These are phyloP conservation scores for Halictus rubicundus DNA, from an alignment of 1,140 invertebrate species.

Conservation along the genomic window DNA sequence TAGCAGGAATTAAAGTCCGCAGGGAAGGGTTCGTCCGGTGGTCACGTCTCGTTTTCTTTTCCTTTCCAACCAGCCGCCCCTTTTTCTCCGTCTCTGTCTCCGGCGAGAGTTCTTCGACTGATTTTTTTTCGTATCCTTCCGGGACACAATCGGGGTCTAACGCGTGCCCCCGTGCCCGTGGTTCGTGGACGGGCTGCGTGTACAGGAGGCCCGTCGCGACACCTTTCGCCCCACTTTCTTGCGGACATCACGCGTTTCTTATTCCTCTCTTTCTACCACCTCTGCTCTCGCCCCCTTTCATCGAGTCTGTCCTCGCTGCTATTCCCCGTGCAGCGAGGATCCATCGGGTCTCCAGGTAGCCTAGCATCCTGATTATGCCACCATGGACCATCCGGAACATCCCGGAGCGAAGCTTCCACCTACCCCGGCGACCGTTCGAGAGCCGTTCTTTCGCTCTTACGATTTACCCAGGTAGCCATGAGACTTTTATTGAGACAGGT, in stretches of 20 bases:
- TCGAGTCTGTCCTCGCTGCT: slow-evolving; percentile 7
- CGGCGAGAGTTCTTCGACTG: neutral
- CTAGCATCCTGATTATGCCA: slow-evolving; percentile 63
- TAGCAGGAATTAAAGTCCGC: slow-evolving; percentile 71
- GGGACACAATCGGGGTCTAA: slow-evolving; percentile 60
- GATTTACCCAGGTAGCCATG: slow-evolving; percentile 62
- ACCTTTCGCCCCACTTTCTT: slow-evolving; percentile 68
- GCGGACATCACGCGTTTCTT: slow-evolving; percentile 23
- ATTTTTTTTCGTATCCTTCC: slow-evolving; percentile 46
- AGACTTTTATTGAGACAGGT: slow-evolving; percentile 72
- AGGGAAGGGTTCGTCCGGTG: slow-evolving; percentile 24
- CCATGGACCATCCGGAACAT: slow-evolving; percentile 34
- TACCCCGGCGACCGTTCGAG: slow-evolving; percentile 12
- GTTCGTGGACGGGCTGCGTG: slow-evolving; percentile 1
- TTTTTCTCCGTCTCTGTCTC: slow-evolving; percentile 43
- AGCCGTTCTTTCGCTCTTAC: slow-evolving; percentile 28
- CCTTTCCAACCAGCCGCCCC: slow-evolving; percentile 40
- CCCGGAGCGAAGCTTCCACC: slow-evolving; percentile 41
- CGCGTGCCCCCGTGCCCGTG: slow-evolving; percentile 63
- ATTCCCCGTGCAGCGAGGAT: slow-evolving; percentile 32
- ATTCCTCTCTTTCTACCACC: neutral
- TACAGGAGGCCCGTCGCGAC: slow-evolving; percentile 59
- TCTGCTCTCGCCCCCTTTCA: slow-evolving; percentile 5
- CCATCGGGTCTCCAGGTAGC: slow-evolving; percentile 54
- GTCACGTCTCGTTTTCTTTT: slow-evolving; percentile 60